Evolutionary conservation across 2,888 invertebrate genomes (phyloP).

Genomic region (Sthenelais limicola): DNA sequence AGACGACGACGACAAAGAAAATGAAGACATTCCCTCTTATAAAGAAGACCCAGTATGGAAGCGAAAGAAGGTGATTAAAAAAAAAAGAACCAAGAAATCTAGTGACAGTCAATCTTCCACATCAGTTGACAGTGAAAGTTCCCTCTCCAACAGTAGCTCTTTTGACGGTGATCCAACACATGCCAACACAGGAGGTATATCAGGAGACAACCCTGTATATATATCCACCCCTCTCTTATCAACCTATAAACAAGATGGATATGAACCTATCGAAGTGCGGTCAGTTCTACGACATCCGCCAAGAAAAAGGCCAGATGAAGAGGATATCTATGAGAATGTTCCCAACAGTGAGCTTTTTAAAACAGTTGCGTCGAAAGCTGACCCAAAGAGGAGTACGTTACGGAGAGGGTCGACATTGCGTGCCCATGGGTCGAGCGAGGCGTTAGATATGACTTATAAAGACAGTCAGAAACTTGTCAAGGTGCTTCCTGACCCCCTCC

Average conservation of each 20-base stretch:
- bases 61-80: constrained; percentile 23
- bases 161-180: too few relatives aligned
- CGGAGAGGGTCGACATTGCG: constrained; percentile 1
- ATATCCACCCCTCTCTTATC: too few relatives aligned
- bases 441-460: constrained; percentile 10
- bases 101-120: constrained; percentile 14
- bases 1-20: not conserved
- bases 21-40: not conserved
- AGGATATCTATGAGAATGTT: constrained; percentile 13
- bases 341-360: constrained; percentile 9
- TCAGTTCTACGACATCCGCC: too few relatives aligned
- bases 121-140: not conserved
- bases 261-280: too few relatives aligned
- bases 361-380: not conserved
- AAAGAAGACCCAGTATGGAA: constrained; percentile 24
- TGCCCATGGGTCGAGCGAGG: not conserved
- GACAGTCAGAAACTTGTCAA: constrained; percentile 13
- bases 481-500: constrained; percentile 23
- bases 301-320: not conserved
- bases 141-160: not conserved
- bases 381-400: constrained; percentile 12
- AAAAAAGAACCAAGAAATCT: not conserved
- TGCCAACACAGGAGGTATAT: too few relatives aligned
- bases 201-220: too few relatives aligned
- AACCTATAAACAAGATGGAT: too few relatives aligned